Conservation (phyloP, 2,888 invertebrate genomes). For the Idaea dimidiata region DNA sequence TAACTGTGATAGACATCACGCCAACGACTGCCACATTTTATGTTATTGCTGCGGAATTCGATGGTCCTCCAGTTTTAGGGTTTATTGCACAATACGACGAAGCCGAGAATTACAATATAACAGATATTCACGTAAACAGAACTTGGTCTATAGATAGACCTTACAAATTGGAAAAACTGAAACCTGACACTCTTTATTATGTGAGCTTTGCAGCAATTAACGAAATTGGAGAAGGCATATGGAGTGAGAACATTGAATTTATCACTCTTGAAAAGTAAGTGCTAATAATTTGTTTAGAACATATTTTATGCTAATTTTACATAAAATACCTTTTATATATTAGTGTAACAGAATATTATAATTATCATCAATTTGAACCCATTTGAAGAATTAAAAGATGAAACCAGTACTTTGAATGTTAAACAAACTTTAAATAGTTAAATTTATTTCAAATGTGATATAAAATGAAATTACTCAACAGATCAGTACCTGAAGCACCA, state of each 20-base stretch:
- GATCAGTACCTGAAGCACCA: conserved; percentile 60
- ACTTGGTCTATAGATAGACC: conserved; percentile 61
- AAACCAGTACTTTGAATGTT: no score
- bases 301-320: no score
- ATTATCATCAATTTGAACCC: no score
- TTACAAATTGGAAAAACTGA: conserved; percentile 55
- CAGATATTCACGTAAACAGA: conserved; percentile 59
- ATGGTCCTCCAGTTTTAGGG: conserved; percentile 53
- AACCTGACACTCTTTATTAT: conserved; percentile 53
- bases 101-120: conserved; percentile 49
- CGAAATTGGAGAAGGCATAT: conserved; percentile 54
- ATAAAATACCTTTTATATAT: no score
- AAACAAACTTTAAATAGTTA: no score
- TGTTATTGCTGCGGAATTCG: conserved; percentile 38
- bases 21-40: conserved; percentile 56
- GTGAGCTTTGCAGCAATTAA: conserved; percentile 64
- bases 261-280: conserved; percentile 62
- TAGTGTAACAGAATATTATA: conserved; percentile 1
- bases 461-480: conserved; percentile 20
- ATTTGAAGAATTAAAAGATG: no score
- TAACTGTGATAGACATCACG: conserved; percentile 35
- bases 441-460: background rate
- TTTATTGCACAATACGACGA: conserved; percentile 62
- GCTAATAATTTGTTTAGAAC: no score
- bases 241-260: conserved; percentile 46